These are phyloP conservation scores for Paramuricea clavata DNA, from an alignment of 92 coral and sea anemone species.

Conservation along the genomic window DNA sequence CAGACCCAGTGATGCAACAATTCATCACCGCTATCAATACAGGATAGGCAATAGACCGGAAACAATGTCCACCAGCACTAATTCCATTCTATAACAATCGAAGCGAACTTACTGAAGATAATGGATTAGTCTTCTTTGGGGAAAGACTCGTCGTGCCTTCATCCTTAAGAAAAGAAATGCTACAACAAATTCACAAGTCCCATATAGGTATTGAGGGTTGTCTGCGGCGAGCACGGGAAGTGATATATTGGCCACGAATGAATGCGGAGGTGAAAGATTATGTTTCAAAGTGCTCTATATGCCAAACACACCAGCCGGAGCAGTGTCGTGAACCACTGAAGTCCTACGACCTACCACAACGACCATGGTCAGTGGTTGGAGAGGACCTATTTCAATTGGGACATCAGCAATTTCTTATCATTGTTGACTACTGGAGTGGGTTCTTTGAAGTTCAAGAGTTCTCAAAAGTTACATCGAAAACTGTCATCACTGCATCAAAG, in stretches of 20 bases:
- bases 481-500: conserved; percentile 46
- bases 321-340: conserved; percentile 65
- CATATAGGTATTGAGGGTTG: conserved; percentile 58
- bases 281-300: conserved; percentile 42
- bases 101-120: conserved; percentile 54
- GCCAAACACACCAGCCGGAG: conserved; percentile 59
- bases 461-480: conserved; percentile 14
- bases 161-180: conserved; percentile 35
- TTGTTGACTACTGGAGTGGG: conserved; percentile 58
- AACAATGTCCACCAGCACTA: conserved; percentile 18
- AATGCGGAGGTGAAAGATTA: conserved; percentile 58
- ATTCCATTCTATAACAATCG: conserved; percentile 53
- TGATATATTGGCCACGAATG: conserved; percentile 66
- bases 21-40: conserved; percentile 40
- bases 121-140: conserved; percentile 37
- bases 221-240: conserved; percentile 58
- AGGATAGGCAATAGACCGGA: conserved; percentile 38
- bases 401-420: conserved; percentile 47
- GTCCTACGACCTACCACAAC: conserved; percentile 32
- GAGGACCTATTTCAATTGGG: conserved; percentile 59
- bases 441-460: conserved; percentile 63
- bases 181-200: conserved; percentile 26
- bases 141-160: conserved; percentile 39
- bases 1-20: conserved; percentile 50
- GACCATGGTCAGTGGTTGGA: conserved; percentile 59